Percentiles rank a stretch among this genome's conserved stretches.
These are phyloP conservation scores for Oeneis ivallda DNA, from an alignment of 2,888 invertebrate species.

Conservation along the genomic window DNA sequence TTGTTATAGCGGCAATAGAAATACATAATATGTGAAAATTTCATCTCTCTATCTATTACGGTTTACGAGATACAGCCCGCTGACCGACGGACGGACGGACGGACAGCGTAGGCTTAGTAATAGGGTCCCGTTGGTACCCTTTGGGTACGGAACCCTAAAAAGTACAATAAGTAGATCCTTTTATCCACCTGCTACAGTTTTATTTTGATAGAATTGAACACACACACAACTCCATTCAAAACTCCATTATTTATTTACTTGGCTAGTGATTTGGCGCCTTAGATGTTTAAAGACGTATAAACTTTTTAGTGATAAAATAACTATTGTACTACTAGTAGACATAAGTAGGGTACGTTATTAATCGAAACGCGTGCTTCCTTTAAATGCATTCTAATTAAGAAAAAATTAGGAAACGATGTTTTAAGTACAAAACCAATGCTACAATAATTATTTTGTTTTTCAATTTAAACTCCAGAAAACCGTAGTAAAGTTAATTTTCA, in stretches of 20 bases:
- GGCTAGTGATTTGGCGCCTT: conserved; percentile 2
- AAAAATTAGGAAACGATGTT: conserved; percentile 35
- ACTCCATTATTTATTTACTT: neutral
- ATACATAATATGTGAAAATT: too few relatives aligned
- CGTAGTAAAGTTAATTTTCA: too few relatives aligned
- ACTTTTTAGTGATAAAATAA: conserved; percentile 48
- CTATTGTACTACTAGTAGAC: conserved; percentile 61
- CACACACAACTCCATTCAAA: too few relatives aligned
- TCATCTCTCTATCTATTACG: too few relatives aligned
- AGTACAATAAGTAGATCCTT: too few relatives aligned
- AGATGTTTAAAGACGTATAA: conserved; percentile 27
- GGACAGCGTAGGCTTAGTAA: too few relatives aligned
- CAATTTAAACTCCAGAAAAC: neutral
- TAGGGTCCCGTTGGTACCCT: too few relatives aligned
- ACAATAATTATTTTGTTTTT: neutral
- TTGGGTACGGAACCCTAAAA: too few relatives aligned
- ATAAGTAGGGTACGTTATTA: conserved; percentile 54
- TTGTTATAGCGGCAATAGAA: too few relatives aligned
- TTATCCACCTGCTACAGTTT: too few relatives aligned
- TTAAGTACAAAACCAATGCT: conserved; percentile 51
- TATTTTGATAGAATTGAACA: neutral
- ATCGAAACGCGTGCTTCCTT: conserved; percentile 75
- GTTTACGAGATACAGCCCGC: too few relatives aligned
- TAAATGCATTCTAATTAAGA: conserved; percentile 53
- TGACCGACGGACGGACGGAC: too few relatives aligned